Base-by-base conservation (phyloP, 2,113 vertebrate species). In the Meles meles region DNA sequence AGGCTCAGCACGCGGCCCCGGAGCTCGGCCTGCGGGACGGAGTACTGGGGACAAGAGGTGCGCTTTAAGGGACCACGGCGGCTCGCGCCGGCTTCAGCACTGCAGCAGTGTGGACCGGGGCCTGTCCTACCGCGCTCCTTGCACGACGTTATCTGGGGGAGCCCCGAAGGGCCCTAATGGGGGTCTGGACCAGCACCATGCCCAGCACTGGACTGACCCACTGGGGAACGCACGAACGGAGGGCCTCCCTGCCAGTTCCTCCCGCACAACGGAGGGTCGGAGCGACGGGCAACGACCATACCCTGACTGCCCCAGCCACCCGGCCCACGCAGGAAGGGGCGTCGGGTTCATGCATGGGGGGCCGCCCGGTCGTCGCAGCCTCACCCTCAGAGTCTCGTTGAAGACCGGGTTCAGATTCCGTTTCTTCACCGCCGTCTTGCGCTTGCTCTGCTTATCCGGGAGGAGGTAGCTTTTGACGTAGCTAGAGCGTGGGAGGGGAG, bases 381-480 rank as follows among this genome's bases (percentile, higher is more conserved):
- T 80, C 74, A 99, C 99, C 99, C 99, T 98, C 83, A 99, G 99
- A 15, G 98, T 99, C 98, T 99, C 99, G 5, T 99, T 99, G 96
- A 99, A 99, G 96, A 99, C 90, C 0, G 99, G 99, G 93, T 99
- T 99, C 91, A 99, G 97, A 31, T 99, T 99, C 98, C 99, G 99
- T 98, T 99, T 99, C 98, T 99, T 99, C 98, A 99, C 99, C 0
- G 98, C 96, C 0, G 99, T 99, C 98, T 99, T 99, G 97, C 99
- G 99, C 97, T 99, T 99, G 98, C 99, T 99, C 94, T 99, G 99
- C 97, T 99, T 99, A 97, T 99, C 99, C 0, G 99, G 99, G 92
- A 99, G 98, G 42, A 99, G 99, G 98, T 99, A 99, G 12, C 99
- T 98, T 98, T 99, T 99, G 74, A 99, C 99, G 80, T 99, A 99